These are phyloP conservation scores for Notolepis coatsorum DNA, from an alignment of 2,797 vertebrate species.

Conservation along the genomic window DNA sequence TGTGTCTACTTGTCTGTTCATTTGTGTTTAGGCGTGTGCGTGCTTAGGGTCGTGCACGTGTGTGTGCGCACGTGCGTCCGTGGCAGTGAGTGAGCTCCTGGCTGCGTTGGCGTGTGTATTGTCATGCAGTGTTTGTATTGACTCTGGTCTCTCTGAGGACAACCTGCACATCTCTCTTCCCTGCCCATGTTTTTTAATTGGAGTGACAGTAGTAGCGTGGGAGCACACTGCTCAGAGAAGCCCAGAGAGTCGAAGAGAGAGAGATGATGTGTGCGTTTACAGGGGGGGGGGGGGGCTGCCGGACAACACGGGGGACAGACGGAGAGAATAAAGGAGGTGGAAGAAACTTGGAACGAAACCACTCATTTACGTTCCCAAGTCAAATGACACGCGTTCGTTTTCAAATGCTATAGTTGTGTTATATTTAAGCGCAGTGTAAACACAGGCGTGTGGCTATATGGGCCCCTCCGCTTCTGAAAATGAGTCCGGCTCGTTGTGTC, in stretches of 20 bases:
- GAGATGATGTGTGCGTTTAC: background rate
- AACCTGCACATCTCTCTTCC: conserved; percentile 69
- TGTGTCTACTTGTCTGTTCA: conserved; percentile 25
- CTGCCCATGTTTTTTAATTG: conserved; percentile 81
- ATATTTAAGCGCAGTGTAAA: background rate
- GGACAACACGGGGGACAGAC: background rate
- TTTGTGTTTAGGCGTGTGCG: conserved; percentile 33
- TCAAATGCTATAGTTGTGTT: background rate
- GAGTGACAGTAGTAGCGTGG: conserved; percentile 37
- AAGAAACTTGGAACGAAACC: background rate
- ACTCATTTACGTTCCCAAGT: background rate
- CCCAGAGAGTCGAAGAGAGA: background rate
- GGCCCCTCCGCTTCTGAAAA: too few relatives aligned
- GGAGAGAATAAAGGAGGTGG: background rate
- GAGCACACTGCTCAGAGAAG: conserved; percentile 1
- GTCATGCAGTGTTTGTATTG: conserved; percentile 73
- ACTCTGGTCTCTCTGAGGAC: conserved; percentile 69
- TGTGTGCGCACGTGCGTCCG: conserved; percentile 15
- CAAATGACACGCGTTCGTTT: background rate
- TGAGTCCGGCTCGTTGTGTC: background rate
- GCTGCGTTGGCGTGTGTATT: conserved; percentile 50
- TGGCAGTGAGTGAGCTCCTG: conserved; percentile 35
- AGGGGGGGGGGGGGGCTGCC: background rate
- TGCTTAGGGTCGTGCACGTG: conserved; percentile 25
- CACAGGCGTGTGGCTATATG: background rate